A percentile compares a stretch with the other conserved stretches of the same genome.
Conservation (phyloP, 2,797 vertebrate species). For the Sandelia bainsii region DNA sequence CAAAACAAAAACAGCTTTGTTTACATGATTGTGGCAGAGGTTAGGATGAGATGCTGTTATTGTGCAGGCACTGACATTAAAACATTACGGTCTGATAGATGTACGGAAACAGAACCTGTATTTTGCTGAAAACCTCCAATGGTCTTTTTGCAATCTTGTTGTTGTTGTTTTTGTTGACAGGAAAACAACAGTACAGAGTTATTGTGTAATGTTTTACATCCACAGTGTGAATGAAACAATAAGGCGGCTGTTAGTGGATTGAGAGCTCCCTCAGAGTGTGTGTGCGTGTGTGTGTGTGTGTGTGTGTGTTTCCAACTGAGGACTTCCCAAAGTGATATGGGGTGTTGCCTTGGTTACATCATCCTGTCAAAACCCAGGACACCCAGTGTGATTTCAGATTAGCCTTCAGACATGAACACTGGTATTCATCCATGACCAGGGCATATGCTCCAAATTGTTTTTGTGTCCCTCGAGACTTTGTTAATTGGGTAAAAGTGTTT, state of each 20-base stretch:
- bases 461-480: slow-evolving; percentile 33
- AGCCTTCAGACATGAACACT: slow-evolving; percentile 24
- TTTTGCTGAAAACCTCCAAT: background rate
- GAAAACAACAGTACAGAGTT: slow-evolving; percentile 3
- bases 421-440: slow-evolving; percentile 51
- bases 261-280: background rate
- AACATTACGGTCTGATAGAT: background rate
- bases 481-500: slow-evolving; percentile 59
- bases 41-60: background rate
- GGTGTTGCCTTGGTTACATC: slow-evolving; percentile 72
- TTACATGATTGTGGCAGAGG: background rate
- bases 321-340: slow-evolving; percentile 41
- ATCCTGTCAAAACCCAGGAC: slow-evolving; percentile 47
- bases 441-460: slow-evolving; percentile 41
- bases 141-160: background rate
- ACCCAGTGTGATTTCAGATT: slow-evolving; percentile 1
- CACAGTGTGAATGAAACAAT: slow-evolving; percentile 11
- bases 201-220: slow-evolving; percentile 19
- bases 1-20: background rate
- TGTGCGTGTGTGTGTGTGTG: slow-evolving; percentile 23
- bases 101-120: background rate
- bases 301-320: slow-evolving; percentile 29
- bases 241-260: slow-evolving; percentile 17
- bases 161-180: background rate
- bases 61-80: background rate